phyloP scores from a whole-genome alignment of 2,113 vertebrate species.

The Gobiocypris rarus region DNA sequence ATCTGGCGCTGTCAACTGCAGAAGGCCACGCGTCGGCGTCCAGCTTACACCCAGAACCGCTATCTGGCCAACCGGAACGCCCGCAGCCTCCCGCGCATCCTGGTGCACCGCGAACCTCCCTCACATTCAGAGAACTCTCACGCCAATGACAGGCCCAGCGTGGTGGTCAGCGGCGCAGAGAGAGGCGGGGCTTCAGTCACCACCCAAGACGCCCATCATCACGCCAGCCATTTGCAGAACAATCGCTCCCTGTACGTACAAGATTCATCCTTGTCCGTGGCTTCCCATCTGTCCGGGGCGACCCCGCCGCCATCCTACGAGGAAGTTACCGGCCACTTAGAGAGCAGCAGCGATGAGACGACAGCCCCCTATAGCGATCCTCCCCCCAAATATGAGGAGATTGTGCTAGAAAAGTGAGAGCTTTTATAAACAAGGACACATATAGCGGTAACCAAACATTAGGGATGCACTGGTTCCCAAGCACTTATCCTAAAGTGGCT shows the following conservation, averaged over 20 bases:
- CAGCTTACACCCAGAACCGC: conserved; percentile 84
- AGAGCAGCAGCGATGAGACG: conserved; percentile 83
- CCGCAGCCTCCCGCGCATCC: conserved; percentile 84
- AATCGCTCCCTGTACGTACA: conserved; percentile 78
- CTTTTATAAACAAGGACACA: not conserved
- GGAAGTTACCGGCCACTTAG: conserved; percentile 85
- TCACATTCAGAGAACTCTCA: conserved; percentile 73
- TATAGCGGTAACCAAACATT: not conserved
- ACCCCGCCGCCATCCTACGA: conserved; percentile 89
- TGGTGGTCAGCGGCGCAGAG: conserved; percentile 58
- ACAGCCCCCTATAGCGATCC: conserved; percentile 82
- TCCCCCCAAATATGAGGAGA: conserved; percentile 89
- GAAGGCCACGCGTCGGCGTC: conserved; percentile 85
- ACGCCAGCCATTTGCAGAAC: conserved; percentile 62
- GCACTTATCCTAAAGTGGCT: conserved; percentile 4
- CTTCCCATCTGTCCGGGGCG: conserved; percentile 84
- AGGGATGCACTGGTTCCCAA: conserved; percentile 24
- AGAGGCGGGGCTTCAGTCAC: conserved; percentile 39
- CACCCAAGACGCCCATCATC: conserved; percentile 62
- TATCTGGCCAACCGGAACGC: conserved; percentile 81
- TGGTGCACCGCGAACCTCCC: conserved; percentile 81
- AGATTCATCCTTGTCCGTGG: conserved; percentile 74
- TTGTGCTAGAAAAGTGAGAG: conserved; percentile 75
- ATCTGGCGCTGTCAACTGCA: conserved; percentile 93
- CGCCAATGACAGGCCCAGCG: conserved; percentile 51